Base-by-base conservation (phyloP, 35 echinoderm and acorn worm genomes). In the Lytechinus pictus region DNA sequence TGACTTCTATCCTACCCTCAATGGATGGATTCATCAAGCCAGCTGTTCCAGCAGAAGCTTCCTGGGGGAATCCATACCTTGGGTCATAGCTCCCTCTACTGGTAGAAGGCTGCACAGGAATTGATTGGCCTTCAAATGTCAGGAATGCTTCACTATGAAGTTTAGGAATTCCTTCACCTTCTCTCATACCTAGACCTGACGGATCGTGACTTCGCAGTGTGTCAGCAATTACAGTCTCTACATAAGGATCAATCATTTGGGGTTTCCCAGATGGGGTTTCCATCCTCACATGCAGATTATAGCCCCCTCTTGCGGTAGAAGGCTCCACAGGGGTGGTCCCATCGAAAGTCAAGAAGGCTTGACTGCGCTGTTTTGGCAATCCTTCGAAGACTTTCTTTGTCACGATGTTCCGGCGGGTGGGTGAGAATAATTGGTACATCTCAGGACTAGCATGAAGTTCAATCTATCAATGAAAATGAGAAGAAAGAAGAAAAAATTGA, bases 351-450 rank as follows among this genome's bases (percentile, higher is more conserved):
- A 55, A 13, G 92, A 55, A 93, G 52, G 92, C 92, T 27, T 93
- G 52, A 54, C 92, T 57, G 21, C 92, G 52, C 11, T 53, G 29
- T 27, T 27, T 27, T 21, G 92, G 92, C 92, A 19, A 53, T 33
- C 92, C 92, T 10, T 54, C 92, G 11, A 93, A 93, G 27, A 93
- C 92, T 57, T 54, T 54, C n/a, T 93, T 93, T 53, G 92, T 57
- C 9, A 93, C 54, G 11, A 57, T 57, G 52, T 9, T 93, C 13
- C 52, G 52, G 92, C 92, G 92, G 27, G 54, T 93, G 9, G 92
- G 92, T 10, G 92, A 93, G 3, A 14, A 28, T 54, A 5, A 13
- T 21, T 57, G 7, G 53, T 93, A 93, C 92, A 93, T 54, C 55
- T 93, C 55, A 0, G 92, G 92, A 21, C 54, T 19, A 27, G 52